These are phyloP conservation scores for Cephalopterus ornatus DNA, from an alignment of 2,113 vertebrate species.

Conservation along the genomic window DNA sequence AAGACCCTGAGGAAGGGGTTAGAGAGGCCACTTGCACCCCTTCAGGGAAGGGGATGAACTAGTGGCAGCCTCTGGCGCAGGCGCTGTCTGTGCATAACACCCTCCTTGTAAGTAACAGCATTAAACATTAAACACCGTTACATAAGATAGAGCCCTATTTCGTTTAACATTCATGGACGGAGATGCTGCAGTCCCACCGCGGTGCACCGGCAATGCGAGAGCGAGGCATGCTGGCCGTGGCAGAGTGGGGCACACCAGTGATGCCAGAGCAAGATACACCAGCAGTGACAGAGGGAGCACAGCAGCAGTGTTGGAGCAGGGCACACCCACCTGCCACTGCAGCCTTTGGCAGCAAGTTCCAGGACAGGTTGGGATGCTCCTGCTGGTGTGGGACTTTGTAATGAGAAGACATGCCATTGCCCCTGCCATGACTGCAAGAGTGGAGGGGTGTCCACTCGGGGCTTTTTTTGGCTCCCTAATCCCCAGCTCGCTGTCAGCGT, in stretches of 20 bases:
- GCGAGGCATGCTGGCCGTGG: accelerated
- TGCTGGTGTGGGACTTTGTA: accelerated
- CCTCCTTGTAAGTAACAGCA: background rate
- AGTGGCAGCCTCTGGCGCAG: background rate
- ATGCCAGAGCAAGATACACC: background rate
- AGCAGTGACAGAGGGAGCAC: background rate
- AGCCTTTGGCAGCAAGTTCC: background rate
- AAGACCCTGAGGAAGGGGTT: background rate
- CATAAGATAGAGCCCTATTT: conserved; percentile 20
- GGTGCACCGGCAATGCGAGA: accelerated
- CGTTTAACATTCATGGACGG: background rate
- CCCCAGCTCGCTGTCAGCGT: background rate
- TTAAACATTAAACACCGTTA: conserved; percentile 50
- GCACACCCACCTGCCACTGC: accelerated
- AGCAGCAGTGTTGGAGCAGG: background rate
- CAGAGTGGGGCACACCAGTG: background rate
- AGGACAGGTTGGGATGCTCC: background rate
- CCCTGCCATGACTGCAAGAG: background rate
- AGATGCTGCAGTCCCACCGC: background rate
- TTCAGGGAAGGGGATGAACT: background rate
- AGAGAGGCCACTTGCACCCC: background rate
- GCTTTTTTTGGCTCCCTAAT: background rate
- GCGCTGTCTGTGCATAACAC: background rate
- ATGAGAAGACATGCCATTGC: background rate
- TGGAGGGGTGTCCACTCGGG: background rate